phyloP scores from a whole-genome alignment of 92 coral and sea anemone species.

The Phenganax subtilis region DNA sequence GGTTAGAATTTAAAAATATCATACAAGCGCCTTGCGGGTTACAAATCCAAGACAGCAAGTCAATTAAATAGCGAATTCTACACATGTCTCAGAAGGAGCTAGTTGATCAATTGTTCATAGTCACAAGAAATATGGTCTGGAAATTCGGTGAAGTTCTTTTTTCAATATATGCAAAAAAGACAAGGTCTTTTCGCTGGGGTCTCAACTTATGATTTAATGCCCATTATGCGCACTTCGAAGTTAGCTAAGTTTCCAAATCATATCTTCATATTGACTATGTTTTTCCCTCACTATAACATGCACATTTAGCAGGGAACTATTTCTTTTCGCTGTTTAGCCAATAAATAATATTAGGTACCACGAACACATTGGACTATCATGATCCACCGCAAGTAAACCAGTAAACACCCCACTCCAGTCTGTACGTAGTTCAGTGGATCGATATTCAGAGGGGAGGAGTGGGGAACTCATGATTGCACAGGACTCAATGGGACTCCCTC shows the following conservation, averaged over 20 bases:
- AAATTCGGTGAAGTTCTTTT: no score
- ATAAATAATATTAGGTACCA: no score
- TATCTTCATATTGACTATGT: no score
- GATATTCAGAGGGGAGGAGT: neutral
- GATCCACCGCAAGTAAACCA: neutral
- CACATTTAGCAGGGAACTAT: no score
- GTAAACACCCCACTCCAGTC: constrained; percentile 53
- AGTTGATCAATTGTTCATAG: neutral
- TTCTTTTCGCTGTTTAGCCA: no score
- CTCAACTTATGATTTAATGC: no score
- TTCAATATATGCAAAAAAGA: no score
- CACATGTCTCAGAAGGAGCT: neutral
- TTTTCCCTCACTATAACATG: no score
- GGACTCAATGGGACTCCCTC: constrained; percentile 28
- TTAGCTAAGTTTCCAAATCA: no score
- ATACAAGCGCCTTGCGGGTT: constrained; percentile 28
- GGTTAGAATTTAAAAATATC: constrained; percentile 32
- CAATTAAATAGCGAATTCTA: constrained; percentile 34
- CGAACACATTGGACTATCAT: no score
- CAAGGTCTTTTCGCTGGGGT: no score
- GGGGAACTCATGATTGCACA: constrained; percentile 3
- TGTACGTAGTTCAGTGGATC: neutral
- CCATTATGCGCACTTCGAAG: no score
- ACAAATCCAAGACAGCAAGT: constrained; percentile 33
- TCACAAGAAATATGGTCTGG: neutral